phyloP scores from a whole-genome alignment of 2,113 vertebrate species.

The Nanorana parkeri region DNA sequence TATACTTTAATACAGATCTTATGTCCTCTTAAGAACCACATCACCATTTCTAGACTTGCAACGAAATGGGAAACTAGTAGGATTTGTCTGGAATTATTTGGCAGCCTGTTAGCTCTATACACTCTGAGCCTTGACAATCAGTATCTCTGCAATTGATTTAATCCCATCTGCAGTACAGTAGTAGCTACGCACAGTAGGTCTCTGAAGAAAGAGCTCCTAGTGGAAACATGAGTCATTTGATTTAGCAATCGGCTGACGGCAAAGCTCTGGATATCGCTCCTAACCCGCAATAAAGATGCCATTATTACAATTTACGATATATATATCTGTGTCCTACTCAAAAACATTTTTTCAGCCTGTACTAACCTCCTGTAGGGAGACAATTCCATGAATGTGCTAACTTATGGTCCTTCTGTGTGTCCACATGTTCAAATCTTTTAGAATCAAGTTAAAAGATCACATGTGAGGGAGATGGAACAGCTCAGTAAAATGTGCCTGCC shows the following conservation, averaged over 20 bases:
- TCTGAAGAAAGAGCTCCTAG: neutral
- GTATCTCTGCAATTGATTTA: constrained; percentile 13
- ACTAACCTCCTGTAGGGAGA: constrained; percentile 30
- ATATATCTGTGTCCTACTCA: constrained; percentile 11
- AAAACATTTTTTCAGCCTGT: neutral
- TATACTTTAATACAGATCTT: too few species aligned
- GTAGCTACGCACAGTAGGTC: constrained; percentile 15
- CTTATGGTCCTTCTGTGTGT: constrained; percentile 24
- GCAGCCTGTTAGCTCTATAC: neutral
- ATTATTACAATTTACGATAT: constrained; percentile 20
- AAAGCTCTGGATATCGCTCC: neutral
- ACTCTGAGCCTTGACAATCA: neutral
- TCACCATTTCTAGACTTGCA: neutral
- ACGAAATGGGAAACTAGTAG: neutral
- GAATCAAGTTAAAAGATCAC: neutral
- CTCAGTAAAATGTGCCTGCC: too few species aligned
- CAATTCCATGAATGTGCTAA: constrained; percentile 35
- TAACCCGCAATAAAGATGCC: constrained; percentile 31
- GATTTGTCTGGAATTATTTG: neutral
- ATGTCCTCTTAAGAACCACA: neutral
- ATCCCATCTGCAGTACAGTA: constrained; percentile 11
- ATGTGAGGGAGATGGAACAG: too few species aligned
- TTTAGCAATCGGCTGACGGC: constrained; percentile 31
- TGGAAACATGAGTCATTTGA: constrained; percentile 33
- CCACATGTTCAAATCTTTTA: neutral